phyloP scores from a whole-genome alignment of 2,888 invertebrate species.

The Copidosoma aretas region DNA sequence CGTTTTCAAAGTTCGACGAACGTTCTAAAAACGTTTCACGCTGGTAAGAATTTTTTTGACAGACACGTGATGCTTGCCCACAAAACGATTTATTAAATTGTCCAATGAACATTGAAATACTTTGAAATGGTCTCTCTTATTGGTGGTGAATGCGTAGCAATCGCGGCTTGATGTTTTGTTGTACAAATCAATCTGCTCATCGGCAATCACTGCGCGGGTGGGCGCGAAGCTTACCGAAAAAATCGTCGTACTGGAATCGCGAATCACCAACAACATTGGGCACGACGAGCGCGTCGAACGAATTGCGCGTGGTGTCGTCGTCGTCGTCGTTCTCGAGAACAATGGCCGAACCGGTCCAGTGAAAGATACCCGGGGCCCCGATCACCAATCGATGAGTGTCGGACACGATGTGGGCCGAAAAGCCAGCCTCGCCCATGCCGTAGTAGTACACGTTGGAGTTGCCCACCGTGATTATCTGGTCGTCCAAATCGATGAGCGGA shows the following conservation, averaged over 20 bases:
- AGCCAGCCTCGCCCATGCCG: slow-evolving; percentile 50
- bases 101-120: too few relatives aligned
- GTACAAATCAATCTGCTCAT: too few relatives aligned
- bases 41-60: too few relatives aligned
- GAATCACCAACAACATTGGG: background rate
- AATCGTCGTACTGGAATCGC: slow-evolving; percentile 29
- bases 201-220: too few relatives aligned
- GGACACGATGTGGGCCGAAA: slow-evolving; percentile 47
- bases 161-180: too few relatives aligned
- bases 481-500: background rate
- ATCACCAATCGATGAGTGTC: slow-evolving; percentile 44
- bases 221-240: slow-evolving; percentile 49
- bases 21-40: too few relatives aligned
- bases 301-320: background rate
- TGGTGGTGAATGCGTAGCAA: too few relatives aligned
- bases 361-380: slow-evolving; percentile 58
- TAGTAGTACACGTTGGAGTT: slow-evolving; percentile 40
- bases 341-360: slow-evolving; percentile 52
- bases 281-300: background rate
- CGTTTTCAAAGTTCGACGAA: too few relatives aligned
- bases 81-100: too few relatives aligned
- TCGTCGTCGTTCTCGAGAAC: slow-evolving; percentile 19
- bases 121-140: too few relatives aligned
- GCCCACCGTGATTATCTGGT: background rate
- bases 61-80: too few relatives aligned